These are phyloP conservation scores for Lytechinus variegatus DNA, from an alignment of 35 echinoderm and acorn worm species.

Conservation along the genomic window DNA sequence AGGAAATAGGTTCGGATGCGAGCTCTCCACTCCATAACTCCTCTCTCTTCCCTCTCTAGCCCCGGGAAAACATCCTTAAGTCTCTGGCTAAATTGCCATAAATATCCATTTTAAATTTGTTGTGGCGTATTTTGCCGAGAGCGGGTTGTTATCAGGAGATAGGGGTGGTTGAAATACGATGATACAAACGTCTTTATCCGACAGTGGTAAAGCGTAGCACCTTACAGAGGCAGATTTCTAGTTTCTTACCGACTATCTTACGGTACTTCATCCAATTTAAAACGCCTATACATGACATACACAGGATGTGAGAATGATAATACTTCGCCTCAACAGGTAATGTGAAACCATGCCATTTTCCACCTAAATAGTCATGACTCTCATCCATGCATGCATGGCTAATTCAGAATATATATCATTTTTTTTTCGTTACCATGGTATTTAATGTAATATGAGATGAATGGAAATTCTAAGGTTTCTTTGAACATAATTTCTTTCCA, in stretches of 20 bases:
- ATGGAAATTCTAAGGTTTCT: too few species aligned
- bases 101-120: constrained; percentile 55
- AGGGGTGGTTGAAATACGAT: constrained; percentile 5
- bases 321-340: neutral
- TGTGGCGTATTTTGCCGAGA: constrained; percentile 9
- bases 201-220: neutral
- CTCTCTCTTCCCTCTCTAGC: constrained; percentile 26
- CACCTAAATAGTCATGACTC: neutral
- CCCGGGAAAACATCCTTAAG: constrained; percentile 50
- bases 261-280: neutral
- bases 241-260: neutral
- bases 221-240: neutral
- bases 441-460: neutral
- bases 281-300: neutral
- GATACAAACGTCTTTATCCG: neutral
- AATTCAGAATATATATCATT: neutral
- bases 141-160: constrained; percentile 17
- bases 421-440: neutral
- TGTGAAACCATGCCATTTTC: neutral
- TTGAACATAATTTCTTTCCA: too few species aligned
- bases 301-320: neutral
- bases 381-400: neutral
- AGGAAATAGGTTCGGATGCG: constrained; percentile 34
- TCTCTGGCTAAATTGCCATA: constrained; percentile 48
- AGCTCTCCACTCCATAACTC: constrained; percentile 48